Conservation (phyloP, 1,140 invertebrate species). For the Nomia melanderi region DNA sequence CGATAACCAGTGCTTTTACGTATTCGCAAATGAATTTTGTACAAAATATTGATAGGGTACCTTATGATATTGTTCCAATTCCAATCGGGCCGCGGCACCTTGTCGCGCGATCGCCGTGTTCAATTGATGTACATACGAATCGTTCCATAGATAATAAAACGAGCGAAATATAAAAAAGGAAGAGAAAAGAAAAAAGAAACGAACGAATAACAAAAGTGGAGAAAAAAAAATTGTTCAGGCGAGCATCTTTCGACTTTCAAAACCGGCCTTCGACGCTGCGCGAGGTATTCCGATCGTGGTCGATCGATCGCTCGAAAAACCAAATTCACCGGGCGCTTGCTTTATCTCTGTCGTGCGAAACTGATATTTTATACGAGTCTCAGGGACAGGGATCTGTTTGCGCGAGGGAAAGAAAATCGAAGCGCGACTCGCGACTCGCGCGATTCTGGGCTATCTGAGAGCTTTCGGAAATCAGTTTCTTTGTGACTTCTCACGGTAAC, state of each 20-base stretch:
- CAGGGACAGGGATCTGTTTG: slow-evolving; percentile 19
- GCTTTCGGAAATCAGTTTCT: slow-evolving; percentile 8
- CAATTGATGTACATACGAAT: slow-evolving; percentile 72
- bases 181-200: slow-evolving; percentile 33
- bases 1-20: slow-evolving; percentile 50
- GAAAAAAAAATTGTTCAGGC: slow-evolving; percentile 34
- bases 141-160: slow-evolving; percentile 72
- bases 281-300: slow-evolving; percentile 33
- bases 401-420: neutral
- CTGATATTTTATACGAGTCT: slow-evolving; percentile 28
- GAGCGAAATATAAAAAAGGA: slow-evolving; percentile 1
- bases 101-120: slow-evolving; percentile 53
- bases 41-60: slow-evolving; percentile 53
- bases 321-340: slow-evolving; percentile 29
- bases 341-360: slow-evolving; percentile 40
- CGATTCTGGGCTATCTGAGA: slow-evolving; percentile 27
- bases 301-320: slow-evolving; percentile 37
- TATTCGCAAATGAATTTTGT: slow-evolving; percentile 60
- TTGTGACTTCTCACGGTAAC: neutral
- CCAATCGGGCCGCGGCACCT: slow-evolving; percentile 24
- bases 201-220: neutral
- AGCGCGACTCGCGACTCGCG: slow-evolving; percentile 19
- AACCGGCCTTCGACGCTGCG: slow-evolving; percentile 34
- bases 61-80: slow-evolving; percentile 46
- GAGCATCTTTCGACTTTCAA: slow-evolving; percentile 48